phyloP scores from a whole-genome alignment of 2,113 vertebrate species.

The Oreochromis tanganicae region DNA sequence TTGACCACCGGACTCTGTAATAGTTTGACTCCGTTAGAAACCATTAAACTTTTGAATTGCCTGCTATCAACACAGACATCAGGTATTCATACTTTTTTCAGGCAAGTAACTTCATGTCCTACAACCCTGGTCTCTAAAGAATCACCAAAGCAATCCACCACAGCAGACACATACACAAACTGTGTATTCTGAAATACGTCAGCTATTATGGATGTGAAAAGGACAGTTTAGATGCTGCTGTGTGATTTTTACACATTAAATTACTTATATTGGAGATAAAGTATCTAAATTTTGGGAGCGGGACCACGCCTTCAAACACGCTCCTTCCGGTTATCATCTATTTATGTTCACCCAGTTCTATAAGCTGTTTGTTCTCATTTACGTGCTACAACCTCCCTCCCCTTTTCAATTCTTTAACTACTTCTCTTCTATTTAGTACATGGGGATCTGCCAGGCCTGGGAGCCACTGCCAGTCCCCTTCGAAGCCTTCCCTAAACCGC shows the following conservation, averaged over 20 bases:
- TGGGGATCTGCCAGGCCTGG: neutral
- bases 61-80: slow-evolving; percentile 21
- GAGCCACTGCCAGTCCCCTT: neutral
- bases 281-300: neutral
- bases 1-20: slow-evolving; percentile 12
- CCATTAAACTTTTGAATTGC: slow-evolving; percentile 25
- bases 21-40: neutral
- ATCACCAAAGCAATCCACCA: neutral
- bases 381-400: neutral
- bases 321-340: neutral
- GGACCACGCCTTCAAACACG: neutral
- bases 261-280: neutral
- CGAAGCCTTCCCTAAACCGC: neutral
- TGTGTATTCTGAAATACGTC: neutral
- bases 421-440: neutral
- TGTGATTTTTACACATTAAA: neutral
- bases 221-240: neutral
- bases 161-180: neutral
- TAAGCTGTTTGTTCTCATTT: neutral
- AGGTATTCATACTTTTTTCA: neutral
- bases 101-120: neutral
- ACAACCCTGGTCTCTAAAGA: neutral
- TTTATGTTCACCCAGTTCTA: neutral
- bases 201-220: neutral
- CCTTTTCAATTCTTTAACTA: neutral